Evolutionary conservation across 2,797 vertebrate genomes (phyloP).

Genomic region (Carduelis carduelis): DNA sequence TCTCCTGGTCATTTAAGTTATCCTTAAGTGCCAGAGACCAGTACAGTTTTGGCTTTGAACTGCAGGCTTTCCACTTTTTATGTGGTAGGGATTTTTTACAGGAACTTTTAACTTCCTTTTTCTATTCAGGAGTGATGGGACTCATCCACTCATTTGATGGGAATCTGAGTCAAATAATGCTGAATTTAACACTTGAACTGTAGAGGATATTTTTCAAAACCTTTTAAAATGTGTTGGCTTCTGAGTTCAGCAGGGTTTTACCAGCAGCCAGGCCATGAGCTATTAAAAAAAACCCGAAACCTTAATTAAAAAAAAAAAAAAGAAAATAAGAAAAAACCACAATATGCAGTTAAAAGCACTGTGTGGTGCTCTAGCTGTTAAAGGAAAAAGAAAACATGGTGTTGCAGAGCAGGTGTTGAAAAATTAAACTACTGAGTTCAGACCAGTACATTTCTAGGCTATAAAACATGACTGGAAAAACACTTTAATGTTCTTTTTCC

Average conservation of each 20-base stretch:
- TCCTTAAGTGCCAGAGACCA: not conserved
- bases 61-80: not conserved
- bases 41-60: not conserved
- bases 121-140: not conserved
- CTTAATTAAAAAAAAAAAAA: not conserved
- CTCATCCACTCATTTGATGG: not conserved
- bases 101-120: not conserved
- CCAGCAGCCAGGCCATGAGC: not conserved
- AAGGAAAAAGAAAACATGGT: not conserved
- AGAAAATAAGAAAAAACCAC: not conserved
- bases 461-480: not conserved
- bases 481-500: not conserved
- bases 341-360: not conserved
- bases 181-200: not conserved
- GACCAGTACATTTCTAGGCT: not conserved
- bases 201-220: not conserved
- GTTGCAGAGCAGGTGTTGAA: not conserved
- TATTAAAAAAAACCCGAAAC: not conserved
- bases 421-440: not conserved
- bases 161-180: not conserved
- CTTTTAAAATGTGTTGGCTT: not conserved
- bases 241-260: not conserved
- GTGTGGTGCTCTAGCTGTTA: not conserved
- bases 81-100: rapidly evolving
- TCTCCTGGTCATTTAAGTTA: not conserved